These are phyloP conservation scores for Uropsilus gracilis DNA, from an alignment of 2,113 vertebrate species.

Conservation along the genomic window DNA sequence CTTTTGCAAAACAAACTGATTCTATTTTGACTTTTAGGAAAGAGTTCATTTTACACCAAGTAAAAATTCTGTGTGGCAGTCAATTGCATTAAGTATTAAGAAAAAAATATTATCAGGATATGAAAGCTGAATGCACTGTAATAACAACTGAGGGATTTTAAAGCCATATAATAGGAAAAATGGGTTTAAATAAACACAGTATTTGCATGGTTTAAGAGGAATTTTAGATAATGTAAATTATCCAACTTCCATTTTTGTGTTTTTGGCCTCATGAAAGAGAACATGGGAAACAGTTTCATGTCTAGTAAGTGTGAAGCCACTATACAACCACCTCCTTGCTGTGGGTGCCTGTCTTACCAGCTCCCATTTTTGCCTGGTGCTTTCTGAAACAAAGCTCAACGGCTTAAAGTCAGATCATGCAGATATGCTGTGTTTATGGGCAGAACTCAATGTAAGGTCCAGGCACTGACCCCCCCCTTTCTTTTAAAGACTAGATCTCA, in stretches of 20 bases:
- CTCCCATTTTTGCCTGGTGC: background rate
- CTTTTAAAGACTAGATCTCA: no score
- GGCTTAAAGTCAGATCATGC: slow-evolving; percentile 40
- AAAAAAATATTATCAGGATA: background rate
- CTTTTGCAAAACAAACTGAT: slow-evolving; percentile 47
- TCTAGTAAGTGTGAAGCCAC: background rate
- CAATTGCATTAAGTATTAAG: background rate
- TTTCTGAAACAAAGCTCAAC: slow-evolving; percentile 7
- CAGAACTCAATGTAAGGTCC: background rate
- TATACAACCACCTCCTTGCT: background rate
- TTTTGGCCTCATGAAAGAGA: slow-evolving; percentile 24
- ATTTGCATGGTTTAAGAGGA: background rate
- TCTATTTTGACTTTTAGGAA: slow-evolving; percentile 54
- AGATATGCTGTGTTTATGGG: background rate
- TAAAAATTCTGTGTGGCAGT: slow-evolving; percentile 6
- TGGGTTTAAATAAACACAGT: background rate
- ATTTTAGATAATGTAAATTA: slow-evolving; percentile 23
- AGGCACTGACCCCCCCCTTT: no score
- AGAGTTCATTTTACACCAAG: slow-evolving; percentile 25
- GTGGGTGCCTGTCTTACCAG: background rate
- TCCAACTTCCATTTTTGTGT: background rate
- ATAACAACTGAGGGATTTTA: background rate
- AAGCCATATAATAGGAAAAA: background rate
- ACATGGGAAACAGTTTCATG: background rate
- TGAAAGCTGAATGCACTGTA: background rate